Percentiles rank a stretch among this genome's conserved stretches.
Evolutionary conservation across 2,113 vertebrate genomes (phyloP).

Genomic region (Aplodontia rufa): DNA sequence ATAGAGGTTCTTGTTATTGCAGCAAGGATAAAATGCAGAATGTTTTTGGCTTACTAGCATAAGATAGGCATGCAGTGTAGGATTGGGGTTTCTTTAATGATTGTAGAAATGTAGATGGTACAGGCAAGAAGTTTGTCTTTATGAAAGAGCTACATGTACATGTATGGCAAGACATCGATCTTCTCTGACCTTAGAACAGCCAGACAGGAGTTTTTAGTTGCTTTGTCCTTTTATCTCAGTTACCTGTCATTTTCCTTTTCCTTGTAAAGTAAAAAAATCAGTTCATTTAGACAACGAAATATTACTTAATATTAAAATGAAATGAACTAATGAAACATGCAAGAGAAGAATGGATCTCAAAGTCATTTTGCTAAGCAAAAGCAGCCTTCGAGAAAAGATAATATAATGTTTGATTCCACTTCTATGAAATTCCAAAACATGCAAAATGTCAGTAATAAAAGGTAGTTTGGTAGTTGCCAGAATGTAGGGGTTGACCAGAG

Average conservation of each 20-base stretch:
- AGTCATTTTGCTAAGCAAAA: constrained; percentile 40
- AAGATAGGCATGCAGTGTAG: not conserved
- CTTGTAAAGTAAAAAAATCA: not conserved
- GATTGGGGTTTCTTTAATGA: not conserved
- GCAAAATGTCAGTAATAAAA: not conserved
- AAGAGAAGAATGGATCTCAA: not conserved
- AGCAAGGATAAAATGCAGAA: not conserved
- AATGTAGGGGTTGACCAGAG: not conserved
- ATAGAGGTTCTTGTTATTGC: not conserved
- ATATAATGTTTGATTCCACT: not conserved
- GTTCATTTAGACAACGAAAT: not conserved
- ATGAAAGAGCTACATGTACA: not conserved
- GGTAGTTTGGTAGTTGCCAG: not conserved
- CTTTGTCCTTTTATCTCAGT: constrained; percentile 11
- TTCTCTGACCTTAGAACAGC: not conserved
- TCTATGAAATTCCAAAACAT: constrained; percentile 6
- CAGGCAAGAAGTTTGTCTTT: constrained; percentile 8
- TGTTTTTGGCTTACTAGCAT: not conserved
- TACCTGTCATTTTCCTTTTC: not conserved
- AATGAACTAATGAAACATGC: not conserved
- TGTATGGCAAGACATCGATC: not conserved
- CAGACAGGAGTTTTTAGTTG: not conserved
- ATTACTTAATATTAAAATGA: constrained; percentile 49
- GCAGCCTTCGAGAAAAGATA: not conserved
- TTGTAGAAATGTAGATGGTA: not conserved